Evolutionary conservation across 2,113 vertebrate species (phyloP).

Genomic region (Ceyx cyanopectus): DNA sequence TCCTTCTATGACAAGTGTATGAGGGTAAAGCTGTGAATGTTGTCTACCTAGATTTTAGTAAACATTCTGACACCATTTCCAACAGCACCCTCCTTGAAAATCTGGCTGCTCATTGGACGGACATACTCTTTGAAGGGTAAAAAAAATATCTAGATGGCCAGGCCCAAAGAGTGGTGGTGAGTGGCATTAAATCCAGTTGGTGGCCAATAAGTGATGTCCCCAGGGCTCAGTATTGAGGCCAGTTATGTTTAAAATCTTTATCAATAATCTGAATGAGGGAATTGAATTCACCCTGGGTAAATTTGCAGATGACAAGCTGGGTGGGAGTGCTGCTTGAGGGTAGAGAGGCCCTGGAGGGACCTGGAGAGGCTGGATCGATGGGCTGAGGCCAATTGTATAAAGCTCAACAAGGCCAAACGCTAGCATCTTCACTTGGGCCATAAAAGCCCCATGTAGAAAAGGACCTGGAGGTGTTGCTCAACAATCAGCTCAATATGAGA

Average conservation of each 20-base stretch:
- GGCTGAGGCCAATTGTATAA: neutral
- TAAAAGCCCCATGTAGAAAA: neutral
- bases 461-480: neutral
- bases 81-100: neutral
- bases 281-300: neutral
- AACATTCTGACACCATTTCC: neutral
- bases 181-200: neutral
- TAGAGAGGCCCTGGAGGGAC: neutral
- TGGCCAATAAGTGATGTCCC: rapidly evolving
- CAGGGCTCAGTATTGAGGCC: neutral
- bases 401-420: neutral
- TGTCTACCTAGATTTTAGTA: neutral
- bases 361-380: neutral
- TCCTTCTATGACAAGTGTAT: neutral
- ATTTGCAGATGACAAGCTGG: neutral
- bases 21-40: neutral
- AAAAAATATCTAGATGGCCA: neutral
- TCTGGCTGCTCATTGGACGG: neutral
- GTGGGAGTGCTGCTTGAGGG: neutral
- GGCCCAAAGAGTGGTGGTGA: neutral
- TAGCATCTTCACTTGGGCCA: neutral
- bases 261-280: neutral
- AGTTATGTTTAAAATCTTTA: neutral
- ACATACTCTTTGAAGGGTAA: neutral
- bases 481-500: neutral